Evolutionary conservation across 2,888 invertebrate species (phyloP), one percentile per base, ranked within the genome.

Genomic region (Muscina levida): DNA sequence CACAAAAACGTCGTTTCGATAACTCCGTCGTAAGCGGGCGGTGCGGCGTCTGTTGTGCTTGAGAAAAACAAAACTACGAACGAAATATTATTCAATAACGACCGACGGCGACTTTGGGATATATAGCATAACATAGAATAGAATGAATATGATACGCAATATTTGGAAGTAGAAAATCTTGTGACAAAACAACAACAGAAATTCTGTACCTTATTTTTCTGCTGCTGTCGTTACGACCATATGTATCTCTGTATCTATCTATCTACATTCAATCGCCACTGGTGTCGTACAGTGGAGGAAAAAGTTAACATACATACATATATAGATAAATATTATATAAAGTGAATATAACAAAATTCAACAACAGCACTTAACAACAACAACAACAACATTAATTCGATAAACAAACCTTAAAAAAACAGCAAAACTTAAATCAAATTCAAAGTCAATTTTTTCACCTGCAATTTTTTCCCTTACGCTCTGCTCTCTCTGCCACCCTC

Each of bases 371-470:
- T 8, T 26, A 37, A 37, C 39, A 39, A 42, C 19, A 62, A 62
- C 39, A 62, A 42, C 17, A 19, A 51, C 22, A 22, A 6, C n/a
- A n/a, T n/a, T n/a, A n/a, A n/a, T n/a, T n/a, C n/a, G n/a, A n/a
- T 2, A 39, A 59, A 31, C 59, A 37, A 59, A 39, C 37, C 11
- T 17, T 22, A 62, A 22, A 19, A 62, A 62, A 62, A 13, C 17
- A 56, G 11, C 2, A 51, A 51, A 2, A 51, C 17, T 22, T 19
- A 79, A 79, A 80, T 73, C 76, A 70, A 80, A 77, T 80, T 71
- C 77, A 80, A 80, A 80, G 73, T 80, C 70, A 77, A 80, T 73
- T 71, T 76, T 68, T 73, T 51, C n/a, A n/a, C n/a, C n/a, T n/a
- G n/a, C n/a, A n/a, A n/a, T n/a, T n/a, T n/a, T n/a, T n/a, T n/a